Evolutionary conservation across 2,113 vertebrate species (phyloP).

Genomic region (Neofelis nebulosa): DNA sequence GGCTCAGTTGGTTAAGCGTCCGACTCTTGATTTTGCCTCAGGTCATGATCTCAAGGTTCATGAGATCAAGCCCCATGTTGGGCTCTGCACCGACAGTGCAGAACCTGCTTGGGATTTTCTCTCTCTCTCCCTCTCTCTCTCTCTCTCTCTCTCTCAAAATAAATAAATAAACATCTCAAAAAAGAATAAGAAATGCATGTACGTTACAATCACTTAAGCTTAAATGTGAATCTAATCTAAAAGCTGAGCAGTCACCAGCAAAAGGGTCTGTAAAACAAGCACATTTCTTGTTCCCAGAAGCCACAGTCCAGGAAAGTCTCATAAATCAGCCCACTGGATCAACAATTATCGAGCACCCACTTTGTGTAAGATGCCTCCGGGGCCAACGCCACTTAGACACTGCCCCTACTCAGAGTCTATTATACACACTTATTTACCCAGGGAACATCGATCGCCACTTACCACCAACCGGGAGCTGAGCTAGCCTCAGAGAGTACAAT

Average conservation of each 20-base stretch:
- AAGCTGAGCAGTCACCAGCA: not conserved
- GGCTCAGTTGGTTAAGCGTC: too few relatives aligned
- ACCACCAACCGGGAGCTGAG: not conserved
- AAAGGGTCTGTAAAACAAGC: not conserved
- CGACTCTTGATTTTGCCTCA: too few relatives aligned
- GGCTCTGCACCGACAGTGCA: too few relatives aligned
- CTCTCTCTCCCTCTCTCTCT: too few relatives aligned
- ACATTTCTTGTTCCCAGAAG: not conserved
- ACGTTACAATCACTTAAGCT: not conserved
- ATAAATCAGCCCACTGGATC: rapidly evolving
- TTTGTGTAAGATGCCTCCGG: not conserved
- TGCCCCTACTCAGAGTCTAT: rapidly evolving
- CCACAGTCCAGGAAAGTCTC: not conserved
- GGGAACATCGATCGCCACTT: rapidly evolving
- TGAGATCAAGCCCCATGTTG: too few relatives aligned
- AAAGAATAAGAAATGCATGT: not conserved
- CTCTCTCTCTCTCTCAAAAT: too few relatives aligned
- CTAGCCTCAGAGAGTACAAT: not conserved
- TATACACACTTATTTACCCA: rapidly evolving
- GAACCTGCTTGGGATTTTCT: too few relatives aligned
- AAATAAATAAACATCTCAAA: too few relatives aligned
- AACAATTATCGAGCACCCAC: rapidly evolving
- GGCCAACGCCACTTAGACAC: not conserved
- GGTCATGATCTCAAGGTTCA: too few relatives aligned
- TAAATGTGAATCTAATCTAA: rapidly evolving